A percentile compares a stretch with the other conserved stretches of the same genome.
Conservation (phyloP, 1,140 invertebrate genomes). For the Melipona quadrifasciata region DNA sequence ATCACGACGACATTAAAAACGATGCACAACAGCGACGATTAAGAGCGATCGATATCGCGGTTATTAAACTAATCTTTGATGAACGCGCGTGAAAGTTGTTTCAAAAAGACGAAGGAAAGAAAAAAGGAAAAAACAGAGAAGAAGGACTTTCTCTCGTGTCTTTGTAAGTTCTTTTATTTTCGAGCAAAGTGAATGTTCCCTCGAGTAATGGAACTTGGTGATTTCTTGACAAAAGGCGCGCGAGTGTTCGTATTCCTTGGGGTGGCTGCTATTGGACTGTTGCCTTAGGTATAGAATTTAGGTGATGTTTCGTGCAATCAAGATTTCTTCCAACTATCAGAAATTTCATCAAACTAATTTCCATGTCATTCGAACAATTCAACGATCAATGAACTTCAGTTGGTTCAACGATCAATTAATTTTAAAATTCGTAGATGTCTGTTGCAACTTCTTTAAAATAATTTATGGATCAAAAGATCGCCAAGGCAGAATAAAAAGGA, state of each 20-base stretch:
- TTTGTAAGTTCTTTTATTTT: background rate
- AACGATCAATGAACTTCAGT: no score
- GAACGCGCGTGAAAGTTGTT: background rate
- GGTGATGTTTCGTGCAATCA: no score
- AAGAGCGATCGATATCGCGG: constrained; percentile 28
- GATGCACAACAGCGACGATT: constrained; percentile 14
- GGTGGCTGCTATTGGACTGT: background rate
- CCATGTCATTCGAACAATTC: no score
- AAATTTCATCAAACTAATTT: no score
- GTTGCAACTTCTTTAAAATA: no score
- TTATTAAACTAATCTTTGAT: constrained; percentile 31
- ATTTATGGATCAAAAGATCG: no score
- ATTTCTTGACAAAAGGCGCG: constrained; percentile 36
- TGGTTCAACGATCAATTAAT: no score
- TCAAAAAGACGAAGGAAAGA: background rate
- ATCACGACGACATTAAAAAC: constrained; percentile 40
- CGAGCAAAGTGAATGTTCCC: background rate
- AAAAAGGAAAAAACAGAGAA: no score
- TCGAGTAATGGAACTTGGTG: background rate
- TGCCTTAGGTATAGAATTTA: no score
- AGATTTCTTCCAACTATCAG: no score
- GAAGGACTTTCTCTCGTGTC: background rate
- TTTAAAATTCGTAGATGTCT: no score
- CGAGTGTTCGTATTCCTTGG: constrained; percentile 44
- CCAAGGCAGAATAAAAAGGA: no score